Conservation (phyloP, 1,140 invertebrate species). For the Vanessa atalanta region DNA sequence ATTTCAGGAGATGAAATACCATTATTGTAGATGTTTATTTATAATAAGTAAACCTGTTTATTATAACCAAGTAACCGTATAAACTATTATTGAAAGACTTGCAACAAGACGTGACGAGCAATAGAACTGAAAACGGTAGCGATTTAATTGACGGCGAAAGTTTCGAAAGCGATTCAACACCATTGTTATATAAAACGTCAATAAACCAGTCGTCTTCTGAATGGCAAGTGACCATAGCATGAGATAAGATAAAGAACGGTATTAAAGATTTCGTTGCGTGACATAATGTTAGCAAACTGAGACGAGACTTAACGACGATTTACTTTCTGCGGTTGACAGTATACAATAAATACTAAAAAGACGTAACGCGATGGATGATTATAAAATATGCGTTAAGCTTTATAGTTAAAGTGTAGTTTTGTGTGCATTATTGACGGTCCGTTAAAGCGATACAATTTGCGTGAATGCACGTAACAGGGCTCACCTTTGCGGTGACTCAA, state of each 20-base stretch:
- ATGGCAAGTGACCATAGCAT: conserved; percentile 25
- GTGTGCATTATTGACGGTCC: conserved; percentile 10
- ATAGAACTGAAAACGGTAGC: conserved; percentile 48
- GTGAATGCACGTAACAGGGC: conserved; percentile 50
- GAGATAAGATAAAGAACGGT: conserved; percentile 13
- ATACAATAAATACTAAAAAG: conserved; percentile 31
- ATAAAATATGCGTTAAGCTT: conserved; percentile 20
- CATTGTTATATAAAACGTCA: conserved; percentile 48
- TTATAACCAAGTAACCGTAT: background rate
- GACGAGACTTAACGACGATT: conserved; percentile 27
- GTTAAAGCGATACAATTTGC: conserved; percentile 63
- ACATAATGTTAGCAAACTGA: conserved; percentile 44
- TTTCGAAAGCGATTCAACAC: conserved; percentile 53
- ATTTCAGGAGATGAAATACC: too few relatives aligned
- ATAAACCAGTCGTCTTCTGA: conserved; percentile 16
- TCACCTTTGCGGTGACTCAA: conserved; percentile 55
- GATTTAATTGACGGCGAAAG: conserved; percentile 57
- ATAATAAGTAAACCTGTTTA: background rate
- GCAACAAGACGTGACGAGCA: conserved; percentile 44
- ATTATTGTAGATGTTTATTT: too few relatives aligned
- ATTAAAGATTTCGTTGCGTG: conserved; percentile 28
- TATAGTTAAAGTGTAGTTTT: conserved; percentile 28
- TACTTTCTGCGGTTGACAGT: conserved; percentile 58
- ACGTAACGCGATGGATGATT: conserved; percentile 13
- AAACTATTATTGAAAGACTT: conserved; percentile 17